Percentiles rank a stretch among this genome's conserved stretches.
Conservation (phyloP, 2,888 invertebrate genomes). For the Cerastis leucographa region DNA sequence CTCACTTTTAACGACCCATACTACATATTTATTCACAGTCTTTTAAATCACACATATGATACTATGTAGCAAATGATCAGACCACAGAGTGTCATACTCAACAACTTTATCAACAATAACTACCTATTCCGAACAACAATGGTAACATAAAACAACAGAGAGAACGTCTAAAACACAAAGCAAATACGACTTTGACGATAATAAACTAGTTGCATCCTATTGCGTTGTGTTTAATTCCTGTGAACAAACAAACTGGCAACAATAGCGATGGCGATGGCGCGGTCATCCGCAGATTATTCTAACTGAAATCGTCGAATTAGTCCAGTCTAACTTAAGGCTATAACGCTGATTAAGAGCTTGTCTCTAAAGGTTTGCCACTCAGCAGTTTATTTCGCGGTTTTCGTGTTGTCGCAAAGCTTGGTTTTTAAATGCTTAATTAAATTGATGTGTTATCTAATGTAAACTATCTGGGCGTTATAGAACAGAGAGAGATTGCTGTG, state of each 20-base stretch:
- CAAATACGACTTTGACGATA: neutral
- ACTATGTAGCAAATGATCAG: neutral
- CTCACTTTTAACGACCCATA: too few species aligned
- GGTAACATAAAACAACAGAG: neutral
- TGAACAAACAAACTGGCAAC: slow-evolving; percentile 9
- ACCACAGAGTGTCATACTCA: neutral
- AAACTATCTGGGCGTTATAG: neutral
- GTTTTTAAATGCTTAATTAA: neutral
- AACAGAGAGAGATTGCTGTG: neutral
- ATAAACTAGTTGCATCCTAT: slow-evolving; percentile 5
- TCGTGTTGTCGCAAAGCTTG: neutral
- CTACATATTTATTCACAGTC: neutral
- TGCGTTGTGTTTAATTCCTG: slow-evolving; percentile 11
- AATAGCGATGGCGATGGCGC: neutral
- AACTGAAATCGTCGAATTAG: neutral
- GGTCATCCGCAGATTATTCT: slow-evolving; percentile 34
- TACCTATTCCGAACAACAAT: neutral
- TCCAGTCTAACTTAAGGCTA: slow-evolving; percentile 7
- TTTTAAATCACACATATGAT: neutral
- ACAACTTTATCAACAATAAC: neutral
- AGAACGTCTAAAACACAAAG: slow-evolving; percentile 1
- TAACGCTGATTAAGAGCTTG: slow-evolving; percentile 1
- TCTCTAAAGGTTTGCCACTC: neutral
- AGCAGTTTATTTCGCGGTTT: neutral
- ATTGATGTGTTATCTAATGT: neutral